A percentile compares a stretch with the other conserved stretches of the same genome.
These are phyloP conservation scores for Dysidea cf. avara DNA, from an alignment of 37 sponge, comb jelly and placozoan genomes.

Conservation along the genomic window DNA sequence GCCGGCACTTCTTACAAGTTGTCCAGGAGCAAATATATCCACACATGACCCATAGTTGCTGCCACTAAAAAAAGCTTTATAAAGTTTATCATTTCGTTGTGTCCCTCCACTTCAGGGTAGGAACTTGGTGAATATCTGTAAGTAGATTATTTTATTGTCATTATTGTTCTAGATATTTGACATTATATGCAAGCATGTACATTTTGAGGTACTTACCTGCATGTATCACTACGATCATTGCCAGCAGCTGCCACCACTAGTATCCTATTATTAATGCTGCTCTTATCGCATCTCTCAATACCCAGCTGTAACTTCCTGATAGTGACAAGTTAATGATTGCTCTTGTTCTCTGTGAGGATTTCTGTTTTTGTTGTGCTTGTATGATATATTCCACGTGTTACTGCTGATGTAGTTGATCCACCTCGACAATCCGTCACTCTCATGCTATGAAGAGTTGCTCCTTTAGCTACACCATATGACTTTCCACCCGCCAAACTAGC, in stretches of 20 bases:
- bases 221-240: conserved; percentile 12
- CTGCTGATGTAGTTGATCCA: background rate
- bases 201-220: conserved; percentile 2
- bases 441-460: conserved; percentile 15
- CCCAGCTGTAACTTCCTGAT: background rate
- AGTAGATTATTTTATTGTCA: too few species aligned
- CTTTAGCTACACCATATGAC: conserved; percentile 9
- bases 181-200: too few species aligned
- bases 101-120: conserved; percentile 13
- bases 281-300: background rate
- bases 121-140: conserved; percentile 12
- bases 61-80: background rate
- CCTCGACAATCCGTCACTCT: conserved; percentile 11
- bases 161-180: too few species aligned
- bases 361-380: background rate
- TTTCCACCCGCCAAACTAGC: conserved; percentile 19
- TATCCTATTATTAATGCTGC: background rate
- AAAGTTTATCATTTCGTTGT: conserved; percentile 7
- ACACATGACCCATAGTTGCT: conserved; percentile 30
- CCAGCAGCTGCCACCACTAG: conserved; percentile 20
- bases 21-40: conserved; percentile 27
- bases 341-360: background rate
- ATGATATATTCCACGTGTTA: conserved; percentile 5
- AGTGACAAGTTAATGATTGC: conserved; percentile 19
- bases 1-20: background rate